Conservation (phyloP, 2,797 vertebrate species). For the Sebastes dallii region DNA sequence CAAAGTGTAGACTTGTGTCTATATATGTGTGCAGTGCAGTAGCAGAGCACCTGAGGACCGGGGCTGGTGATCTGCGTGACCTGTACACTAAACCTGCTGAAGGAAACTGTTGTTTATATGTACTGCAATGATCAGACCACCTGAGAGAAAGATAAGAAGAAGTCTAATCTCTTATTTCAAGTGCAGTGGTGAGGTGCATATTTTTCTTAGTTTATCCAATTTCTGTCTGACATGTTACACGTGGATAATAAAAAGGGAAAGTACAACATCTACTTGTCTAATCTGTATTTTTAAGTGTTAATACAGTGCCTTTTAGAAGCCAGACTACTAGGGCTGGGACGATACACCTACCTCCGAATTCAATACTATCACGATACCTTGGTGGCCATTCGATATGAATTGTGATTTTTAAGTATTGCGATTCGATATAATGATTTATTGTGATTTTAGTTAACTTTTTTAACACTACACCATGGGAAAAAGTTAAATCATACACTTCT, state of each 20-base stretch:
- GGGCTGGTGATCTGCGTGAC: too few species aligned
- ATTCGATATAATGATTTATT: too few species aligned
- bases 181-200: background rate
- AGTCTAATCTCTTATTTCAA: background rate
- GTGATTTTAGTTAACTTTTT: too few species aligned
- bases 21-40: slow-evolving; percentile 10
- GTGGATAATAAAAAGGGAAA: background rate
- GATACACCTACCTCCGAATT: fast-evolving
- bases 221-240: background rate
- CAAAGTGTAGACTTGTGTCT: slow-evolving; percentile 35
- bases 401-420: too few species aligned
- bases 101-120: slow-evolving; percentile 25
- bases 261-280: background rate
- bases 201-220: background rate
- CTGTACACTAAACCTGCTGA: slow-evolving; percentile 1
- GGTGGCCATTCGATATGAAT: fast-evolving
- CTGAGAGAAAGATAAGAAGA: slow-evolving; percentile 10
- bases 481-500: too few species aligned
- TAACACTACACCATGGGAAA: too few species aligned
- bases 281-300: background rate
- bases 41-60: slow-evolving; percentile 48
- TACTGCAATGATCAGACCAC: slow-evolving; percentile 45
- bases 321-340: too few species aligned
- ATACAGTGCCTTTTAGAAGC: too few species aligned
- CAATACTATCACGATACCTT: too few species aligned